Evolutionary conservation across 2,797 vertebrate species (phyloP).

Genomic region (Pseudochaenichthys georgianus): DNA sequence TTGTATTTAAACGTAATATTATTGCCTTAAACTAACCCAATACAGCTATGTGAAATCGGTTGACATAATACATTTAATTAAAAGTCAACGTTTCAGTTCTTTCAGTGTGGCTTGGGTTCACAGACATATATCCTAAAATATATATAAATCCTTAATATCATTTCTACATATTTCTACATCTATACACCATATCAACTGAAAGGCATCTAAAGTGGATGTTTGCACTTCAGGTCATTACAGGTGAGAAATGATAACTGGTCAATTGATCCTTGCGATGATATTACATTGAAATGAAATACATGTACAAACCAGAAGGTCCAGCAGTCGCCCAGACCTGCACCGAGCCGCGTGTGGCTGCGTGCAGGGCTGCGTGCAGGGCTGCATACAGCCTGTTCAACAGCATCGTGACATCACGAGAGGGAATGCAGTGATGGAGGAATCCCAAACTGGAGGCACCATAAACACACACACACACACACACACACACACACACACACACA

Average conservation of each 20-base stretch:
- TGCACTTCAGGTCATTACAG: neutral
- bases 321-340: neutral
- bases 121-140: too few relatives aligned
- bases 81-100: too few relatives aligned
- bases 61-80: too few relatives aligned
- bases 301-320: neutral
- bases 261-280: neutral
- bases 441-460: constrained; percentile 11
- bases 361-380: neutral
- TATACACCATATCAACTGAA: neutral
- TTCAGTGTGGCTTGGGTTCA: too few relatives aligned
- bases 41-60: too few relatives aligned
- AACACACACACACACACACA: too few relatives aligned
- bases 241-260: neutral
- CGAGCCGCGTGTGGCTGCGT: neutral
- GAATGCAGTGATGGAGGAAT: constrained; percentile 44
- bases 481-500: too few relatives aligned
- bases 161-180: neutral
- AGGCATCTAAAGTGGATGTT: neutral
- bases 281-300: neutral
- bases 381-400: constrained; percentile 5
- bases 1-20: too few relatives aligned
- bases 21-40: too few relatives aligned
- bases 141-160: too few relatives aligned
- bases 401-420: constrained; percentile 50